These are phyloP conservation scores for Pediacus dermestoides DNA, from an alignment of 2,888 invertebrate genomes.

Conservation along the genomic window DNA sequence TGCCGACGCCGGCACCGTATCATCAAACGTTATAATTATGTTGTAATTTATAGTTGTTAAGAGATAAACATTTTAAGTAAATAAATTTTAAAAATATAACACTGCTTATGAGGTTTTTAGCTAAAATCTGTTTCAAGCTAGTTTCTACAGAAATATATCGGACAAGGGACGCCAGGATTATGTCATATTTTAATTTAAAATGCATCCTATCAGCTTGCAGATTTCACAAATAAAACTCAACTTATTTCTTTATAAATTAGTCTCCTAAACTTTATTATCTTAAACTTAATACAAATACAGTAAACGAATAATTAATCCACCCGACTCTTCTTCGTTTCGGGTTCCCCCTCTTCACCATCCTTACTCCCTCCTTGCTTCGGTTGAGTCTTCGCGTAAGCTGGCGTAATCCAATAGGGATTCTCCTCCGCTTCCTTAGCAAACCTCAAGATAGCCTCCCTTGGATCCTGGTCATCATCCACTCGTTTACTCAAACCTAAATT, in stretches of 20 bases:
- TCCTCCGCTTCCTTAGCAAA: constrained; percentile 93
- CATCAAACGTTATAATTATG: constrained; percentile 42
- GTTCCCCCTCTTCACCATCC: constrained; percentile 43
- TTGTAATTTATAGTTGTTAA: constrained; percentile 2
- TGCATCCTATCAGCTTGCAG: too few species aligned
- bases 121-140: too few species aligned
- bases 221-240: too few species aligned
- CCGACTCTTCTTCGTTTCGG: constrained; percentile 42
- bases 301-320: too few species aligned
- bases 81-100: constrained; percentile 1
- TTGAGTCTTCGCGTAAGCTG: constrained; percentile 86
- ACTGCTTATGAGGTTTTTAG: too few species aligned
- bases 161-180: too few species aligned
- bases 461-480: constrained; percentile 89
- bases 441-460: constrained; percentile 89
- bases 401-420: constrained; percentile 95
- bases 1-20: constrained; percentile 77
- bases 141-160: too few species aligned
- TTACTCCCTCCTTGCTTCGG: constrained; percentile 75
- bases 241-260: too few species aligned
- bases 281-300: too few species aligned
- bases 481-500: constrained; percentile 91
- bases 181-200: too few species aligned
- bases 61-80: background rate
- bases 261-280: too few species aligned